phyloP scores from a whole-genome alignment of 2,888 invertebrate species.

The Drosophila atripex region DNA sequence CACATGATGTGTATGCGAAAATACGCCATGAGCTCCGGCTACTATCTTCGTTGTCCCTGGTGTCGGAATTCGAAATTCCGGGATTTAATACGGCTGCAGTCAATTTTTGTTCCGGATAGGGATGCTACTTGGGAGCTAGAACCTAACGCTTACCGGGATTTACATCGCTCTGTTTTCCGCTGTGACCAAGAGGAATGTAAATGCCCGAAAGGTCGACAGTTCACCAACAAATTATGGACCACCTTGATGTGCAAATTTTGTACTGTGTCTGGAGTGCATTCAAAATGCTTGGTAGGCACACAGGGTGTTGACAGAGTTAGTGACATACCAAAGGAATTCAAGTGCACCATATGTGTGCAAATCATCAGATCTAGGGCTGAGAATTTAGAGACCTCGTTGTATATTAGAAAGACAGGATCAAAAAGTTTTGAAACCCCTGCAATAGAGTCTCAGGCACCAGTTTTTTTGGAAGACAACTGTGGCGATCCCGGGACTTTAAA shows the following conservation, averaged over 20 bases:
- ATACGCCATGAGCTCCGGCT: conserved; percentile 80
- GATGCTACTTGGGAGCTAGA: conserved; percentile 92
- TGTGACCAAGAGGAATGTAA: conserved; percentile 87
- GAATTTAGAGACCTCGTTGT: conserved; percentile 32
- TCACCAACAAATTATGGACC: conserved; percentile 59
- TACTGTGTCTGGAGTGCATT: conserved; percentile 71
- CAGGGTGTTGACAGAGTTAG: background rate
- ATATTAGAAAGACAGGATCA: conserved; percentile 25
- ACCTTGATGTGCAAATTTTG: conserved; percentile 68
- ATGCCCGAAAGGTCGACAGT: conserved; percentile 87
- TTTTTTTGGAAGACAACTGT: conserved; percentile 29
- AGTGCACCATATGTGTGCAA: conserved; percentile 57
- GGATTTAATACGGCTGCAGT: conserved; percentile 68
- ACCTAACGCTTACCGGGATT: conserved; percentile 89
- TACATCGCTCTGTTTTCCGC: conserved; percentile 86
- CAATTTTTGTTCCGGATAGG: conserved; percentile 84
- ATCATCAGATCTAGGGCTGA: conserved; percentile 4
- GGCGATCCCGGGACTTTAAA: background rate
- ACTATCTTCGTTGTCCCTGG: conserved; percentile 81
- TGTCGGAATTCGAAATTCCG: conserved; percentile 73
- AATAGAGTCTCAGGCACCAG: conserved; percentile 11
- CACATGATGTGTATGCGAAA: conserved; percentile 77
- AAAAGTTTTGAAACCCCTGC: background rate
- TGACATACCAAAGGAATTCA: conserved; percentile 36
- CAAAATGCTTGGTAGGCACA: conserved; percentile 48